These are phyloP conservation scores for Gavia stellata DNA, from an alignment of 2,113 vertebrate species.

Conservation along the genomic window DNA sequence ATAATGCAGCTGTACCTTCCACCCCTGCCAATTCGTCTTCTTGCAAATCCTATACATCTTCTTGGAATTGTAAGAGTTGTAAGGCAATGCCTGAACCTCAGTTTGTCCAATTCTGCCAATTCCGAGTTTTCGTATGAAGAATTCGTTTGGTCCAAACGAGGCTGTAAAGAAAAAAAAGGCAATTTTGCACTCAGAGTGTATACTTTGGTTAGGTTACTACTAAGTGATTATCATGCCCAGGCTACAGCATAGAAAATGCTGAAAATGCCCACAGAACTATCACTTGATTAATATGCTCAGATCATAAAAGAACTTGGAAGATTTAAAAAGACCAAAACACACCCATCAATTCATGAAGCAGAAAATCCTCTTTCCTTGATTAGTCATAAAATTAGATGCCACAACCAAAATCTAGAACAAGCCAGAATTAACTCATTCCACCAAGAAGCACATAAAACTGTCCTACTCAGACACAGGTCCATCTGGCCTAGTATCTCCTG, in stretches of 20 bases:
- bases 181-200: background rate
- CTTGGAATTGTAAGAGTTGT: constrained; percentile 84
- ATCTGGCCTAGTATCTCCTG: background rate
- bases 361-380: background rate
- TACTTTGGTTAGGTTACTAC: too few relatives aligned
- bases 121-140: constrained; percentile 67
- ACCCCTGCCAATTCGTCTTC: constrained; percentile 86
- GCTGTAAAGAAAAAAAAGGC: constrained; percentile 63
- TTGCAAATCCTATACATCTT: constrained; percentile 84
- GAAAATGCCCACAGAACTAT: background rate
- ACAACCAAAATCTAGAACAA: background rate
- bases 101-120: constrained; percentile 75
- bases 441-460: background rate
- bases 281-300: background rate
- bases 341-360: background rate
- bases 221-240: background rate
- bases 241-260: background rate
- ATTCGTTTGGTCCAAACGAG: constrained; percentile 78
- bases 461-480: background rate
- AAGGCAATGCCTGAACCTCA: constrained; percentile 83
- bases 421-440: background rate
- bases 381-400: background rate
- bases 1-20: constrained; percentile 76
- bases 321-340: too few relatives aligned
- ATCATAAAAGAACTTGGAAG: background rate